Evolutionary conservation across 2,113 vertebrate species (phyloP), one percentile per base, ranked within the genome.

Genomic region (Onychostoma macrolepis): DNA sequence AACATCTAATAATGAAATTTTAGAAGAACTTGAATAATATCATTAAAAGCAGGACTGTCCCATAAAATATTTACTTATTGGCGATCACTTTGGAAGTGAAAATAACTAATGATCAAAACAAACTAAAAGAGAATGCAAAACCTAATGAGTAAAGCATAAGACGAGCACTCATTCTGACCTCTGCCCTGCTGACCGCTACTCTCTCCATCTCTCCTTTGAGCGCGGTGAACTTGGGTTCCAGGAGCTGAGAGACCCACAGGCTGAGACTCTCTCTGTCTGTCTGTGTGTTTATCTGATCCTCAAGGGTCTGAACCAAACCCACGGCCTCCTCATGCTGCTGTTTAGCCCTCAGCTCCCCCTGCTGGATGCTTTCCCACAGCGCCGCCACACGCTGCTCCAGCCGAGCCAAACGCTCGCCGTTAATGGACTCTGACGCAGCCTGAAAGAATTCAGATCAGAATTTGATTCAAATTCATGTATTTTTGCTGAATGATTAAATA

Each of bases 371-470:
- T 10, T 92, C 92, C 88, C 94, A 96, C 77, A 99, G 4, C 2
- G 92, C 83, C 1, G 94, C 91, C 88, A 98, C 85, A 28, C 95
- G 95, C 76, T 91, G 94, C 86, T 97, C 96, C 87, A 98, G 67
- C 0, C 88, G 93, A 11, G 87, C 93, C 87, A 97, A 88, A 53
- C 92, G 93, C 83, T 86, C 90, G 75, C 92, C 72, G 85, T 93
- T 94, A 61, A 95, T 89, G 36, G 88, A 4, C 71, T 85, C 83
- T 0, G 88, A 69, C 10, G 84, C 26, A 0, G 90, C 74, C 94
- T 94, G 86, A 74, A 3, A 24, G 21, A 11, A 4, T 24, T 4
- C 12, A 13, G 24, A 67, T 3, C 2, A 56, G 21, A 75, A 12
- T 45, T 74, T 6, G 4, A 74, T 26, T 26, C n/a, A 19, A 38